Percentiles rank a stretch among this genome's conserved stretches.
phyloP scores from a whole-genome alignment of 2,888 invertebrate genomes.

The Aphrophora alni region DNA sequence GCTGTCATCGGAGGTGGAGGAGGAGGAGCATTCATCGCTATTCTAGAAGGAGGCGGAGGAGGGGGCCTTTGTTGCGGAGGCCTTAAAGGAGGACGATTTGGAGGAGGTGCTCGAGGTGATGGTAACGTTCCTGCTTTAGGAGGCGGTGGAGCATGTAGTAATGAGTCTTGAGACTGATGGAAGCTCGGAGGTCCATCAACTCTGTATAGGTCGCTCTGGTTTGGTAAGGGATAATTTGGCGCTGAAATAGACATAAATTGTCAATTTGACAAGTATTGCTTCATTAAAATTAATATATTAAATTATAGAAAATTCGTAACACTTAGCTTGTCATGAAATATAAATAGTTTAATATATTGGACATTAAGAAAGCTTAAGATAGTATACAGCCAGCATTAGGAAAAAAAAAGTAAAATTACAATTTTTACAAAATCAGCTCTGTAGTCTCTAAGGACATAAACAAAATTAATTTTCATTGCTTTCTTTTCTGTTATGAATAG shows the following conservation, averaged over 20 bases:
- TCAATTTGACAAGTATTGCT: too few relatives aligned
- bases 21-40: constrained; percentile 49
- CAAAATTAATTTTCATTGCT: too few relatives aligned
- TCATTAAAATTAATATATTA: constrained; percentile 6
- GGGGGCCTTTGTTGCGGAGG: constrained; percentile 65
- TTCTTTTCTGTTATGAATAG: too few relatives aligned
- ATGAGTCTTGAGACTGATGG: constrained; percentile 63
- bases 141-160: constrained; percentile 56
- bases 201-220: constrained; percentile 53
- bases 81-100: constrained; percentile 61
- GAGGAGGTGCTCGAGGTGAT: constrained; percentile 56
- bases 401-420: too few relatives aligned
- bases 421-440: too few relatives aligned
- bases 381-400: too few relatives aligned
- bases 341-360: too few relatives aligned
- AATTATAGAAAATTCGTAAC: too few relatives aligned
- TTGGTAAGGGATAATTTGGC: constrained; percentile 37
- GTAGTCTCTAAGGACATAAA: too few relatives aligned
- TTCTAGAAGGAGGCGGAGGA: constrained; percentile 60
- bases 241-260: too few relatives aligned
- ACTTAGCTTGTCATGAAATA: too few relatives aligned
- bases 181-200: constrained; percentile 60
- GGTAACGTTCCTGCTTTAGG: constrained; percentile 40
- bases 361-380: too few relatives aligned
- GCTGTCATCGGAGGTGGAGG: constrained; percentile 51